A percentile compares a stretch with the other conserved stretches of the same genome.
phyloP scores from a whole-genome alignment of 2,797 vertebrate species.

The Falco concolor region DNA sequence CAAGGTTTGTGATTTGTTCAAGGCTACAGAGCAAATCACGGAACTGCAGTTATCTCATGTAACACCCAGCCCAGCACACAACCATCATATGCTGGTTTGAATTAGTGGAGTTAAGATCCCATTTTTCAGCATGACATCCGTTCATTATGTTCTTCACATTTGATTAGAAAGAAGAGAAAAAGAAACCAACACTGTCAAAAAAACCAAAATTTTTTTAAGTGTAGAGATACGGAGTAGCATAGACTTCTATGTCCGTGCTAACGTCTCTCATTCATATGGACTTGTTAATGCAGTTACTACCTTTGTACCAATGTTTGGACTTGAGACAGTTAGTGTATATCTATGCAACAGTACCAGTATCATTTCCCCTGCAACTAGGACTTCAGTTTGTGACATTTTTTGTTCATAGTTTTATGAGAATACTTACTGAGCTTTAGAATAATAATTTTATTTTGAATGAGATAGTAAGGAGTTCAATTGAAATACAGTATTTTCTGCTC shows the following conservation, averaged over 20 bases:
- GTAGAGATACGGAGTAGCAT: not conserved
- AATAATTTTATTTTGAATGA: not conserved
- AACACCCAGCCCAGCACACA: not conserved
- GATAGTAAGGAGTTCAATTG: not conserved
- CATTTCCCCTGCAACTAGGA: not conserved
- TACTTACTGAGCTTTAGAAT: not conserved
- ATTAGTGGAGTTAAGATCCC: not conserved
- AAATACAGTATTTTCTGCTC: not conserved
- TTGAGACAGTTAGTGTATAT: not conserved
- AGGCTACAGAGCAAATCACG: not conserved
- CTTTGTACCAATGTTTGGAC: not conserved
- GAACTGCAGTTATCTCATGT: not conserved
- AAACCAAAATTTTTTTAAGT: not conserved
- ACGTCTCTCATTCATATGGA: not conserved
- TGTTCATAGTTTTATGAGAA: not conserved
- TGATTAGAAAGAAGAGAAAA: not conserved
- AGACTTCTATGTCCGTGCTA: not conserved
- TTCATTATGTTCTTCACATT: not conserved
- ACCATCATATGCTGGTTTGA: accelerated
- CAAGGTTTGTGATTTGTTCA: not conserved
- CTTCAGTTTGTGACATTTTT: not conserved
- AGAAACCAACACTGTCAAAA: not conserved
- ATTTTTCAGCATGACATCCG: accelerated
- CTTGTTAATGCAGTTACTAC: not conserved
- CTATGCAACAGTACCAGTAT: not conserved